Conservation (phyloP, 2,797 vertebrate species). For the Siniperca scherzeri region DNA sequence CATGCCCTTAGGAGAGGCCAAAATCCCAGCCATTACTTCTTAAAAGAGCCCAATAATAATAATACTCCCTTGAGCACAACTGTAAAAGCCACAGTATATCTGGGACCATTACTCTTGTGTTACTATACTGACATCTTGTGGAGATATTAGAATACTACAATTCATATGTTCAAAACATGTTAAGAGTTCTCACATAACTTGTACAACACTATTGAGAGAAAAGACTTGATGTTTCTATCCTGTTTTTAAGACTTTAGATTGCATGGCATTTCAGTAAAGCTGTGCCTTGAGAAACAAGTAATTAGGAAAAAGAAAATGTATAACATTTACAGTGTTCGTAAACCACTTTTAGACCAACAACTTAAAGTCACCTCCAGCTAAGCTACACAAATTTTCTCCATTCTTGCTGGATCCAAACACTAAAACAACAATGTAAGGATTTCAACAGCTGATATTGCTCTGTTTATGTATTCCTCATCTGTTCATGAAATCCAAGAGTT, state of each 20-base stretch:
- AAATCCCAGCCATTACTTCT: conserved; percentile 31
- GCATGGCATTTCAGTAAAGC: background rate
- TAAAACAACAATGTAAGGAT: background rate
- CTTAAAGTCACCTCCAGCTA: background rate
- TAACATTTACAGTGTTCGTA: background rate
- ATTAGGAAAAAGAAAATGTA: background rate
- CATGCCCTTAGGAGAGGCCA: conserved; percentile 23
- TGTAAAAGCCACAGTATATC: background rate
- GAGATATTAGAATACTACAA: conserved; percentile 42
- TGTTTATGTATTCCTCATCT: background rate
- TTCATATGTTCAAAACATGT: background rate
- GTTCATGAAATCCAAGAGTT: background rate
- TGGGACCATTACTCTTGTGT: conserved; percentile 17
- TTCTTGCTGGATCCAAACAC: background rate
- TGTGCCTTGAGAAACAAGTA: background rate
- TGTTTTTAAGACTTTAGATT: background rate
- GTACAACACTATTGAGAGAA: background rate
- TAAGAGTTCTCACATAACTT: background rate
- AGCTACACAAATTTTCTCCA: background rate
- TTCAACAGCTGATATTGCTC: background rate
- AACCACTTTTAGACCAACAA: background rate
- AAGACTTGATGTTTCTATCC: background rate
- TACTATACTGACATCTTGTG: conserved; percentile 81
- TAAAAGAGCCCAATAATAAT: conserved; percentile 47
- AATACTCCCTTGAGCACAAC: conserved; percentile 32